Base-by-base conservation (phyloP, 35 echinoderm and acorn worm species). In the Strongylocentrotus purpuratus region DNA sequence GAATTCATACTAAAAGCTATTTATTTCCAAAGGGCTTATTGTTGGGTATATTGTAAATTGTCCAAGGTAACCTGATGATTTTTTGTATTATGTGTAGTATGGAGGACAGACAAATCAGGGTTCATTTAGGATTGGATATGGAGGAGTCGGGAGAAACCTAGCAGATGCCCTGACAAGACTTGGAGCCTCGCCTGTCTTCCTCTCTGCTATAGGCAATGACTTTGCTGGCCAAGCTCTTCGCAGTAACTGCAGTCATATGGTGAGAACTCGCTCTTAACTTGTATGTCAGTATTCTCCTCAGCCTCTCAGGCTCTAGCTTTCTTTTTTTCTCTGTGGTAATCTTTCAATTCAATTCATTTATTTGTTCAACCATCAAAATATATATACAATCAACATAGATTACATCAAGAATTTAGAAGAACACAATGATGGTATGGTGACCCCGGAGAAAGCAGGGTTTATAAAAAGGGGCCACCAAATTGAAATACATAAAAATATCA, bases 81-180 rank as follows among this genome's bases (percentile, higher is more conserved):
- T 41, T 45, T 9, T 87, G 1, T 35, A 10, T 50, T 47, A 14
- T 58, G 93, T 65, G 9, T 59, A 99, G 98, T 97, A 95, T 95
- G 95, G 95, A 61, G 98, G 97, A 32, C 46, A 9, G 1, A 99
- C 98, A 6, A 97, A 99, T 59, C 45, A 22, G 41, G 98, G 98
- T 46, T 94, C 47, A 86, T 33, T 99, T 31, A 47, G 95, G 55
- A 48, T 97, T 25, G 85, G 86, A 28, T 95, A 94, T 94, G 98
- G 98, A 70, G 98, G 98, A 33, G 98, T 99, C 12, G 98, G 95
- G 31, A 94, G 98, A 33, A 99, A 99, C 86, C 6, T 99, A 70
- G 95, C 98, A 93, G 98, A 99, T 95, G 97, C 95, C 92, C 46
- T 99, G 91, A 96, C 52, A 70, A 88, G 98, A 85, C 95, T 97